Base-by-base conservation (phyloP, 2,113 vertebrate species). In the Panthera leo region DNA sequence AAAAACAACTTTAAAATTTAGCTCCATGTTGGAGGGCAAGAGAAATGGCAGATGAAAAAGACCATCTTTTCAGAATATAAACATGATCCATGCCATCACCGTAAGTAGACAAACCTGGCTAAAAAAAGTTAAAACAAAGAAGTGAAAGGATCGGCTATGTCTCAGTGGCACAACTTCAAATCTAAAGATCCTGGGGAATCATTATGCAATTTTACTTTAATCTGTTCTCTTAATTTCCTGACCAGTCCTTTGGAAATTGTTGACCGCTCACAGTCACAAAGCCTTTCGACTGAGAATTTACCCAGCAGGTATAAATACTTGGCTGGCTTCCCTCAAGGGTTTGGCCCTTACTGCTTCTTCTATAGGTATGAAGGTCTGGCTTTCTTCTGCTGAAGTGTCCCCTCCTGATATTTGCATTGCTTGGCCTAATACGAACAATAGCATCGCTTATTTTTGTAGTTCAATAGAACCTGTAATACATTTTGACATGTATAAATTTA, bases 171-270 rank as follows among this genome's bases (percentile, higher is more conserved):
- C 61, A 78, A 73, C 94, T 92, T 95, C 73, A 96, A 85, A 85
- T 79, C 51, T 45, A 85, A 95, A 96, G 71, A 91, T 73, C 53
- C 68, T 88, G 34, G 63, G 67, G 51, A 92, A 97, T 96, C 67
- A 91, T 83, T 78, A 82, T n/a, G 45, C 42, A 51, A 75, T 95
- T 97, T 94, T 94, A 84, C 45, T 95, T 96, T 92, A 93, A 97
- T 97, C 65, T 92, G 25, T 68, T 89, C 73, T 97, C 84, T 95
- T 96, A 95, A 94, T 95, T 98, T 97, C 73, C 67, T 83, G 71
- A 88, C 75, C 80, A 95, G 71, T 13, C 48, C 53, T 85, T 85
- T 42, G 23, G 67, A 94, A 96, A 96, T 42, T 92, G 70, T 90
- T 94, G 76, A 92, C 71, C 70, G 13, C 65, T 95, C 78, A 71